Percentiles rank a stretch among this genome's conserved stretches.
These are phyloP conservation scores for Cheilosia vulpina DNA, from an alignment of 2,888 invertebrate genomes.

Conservation along the genomic window DNA sequence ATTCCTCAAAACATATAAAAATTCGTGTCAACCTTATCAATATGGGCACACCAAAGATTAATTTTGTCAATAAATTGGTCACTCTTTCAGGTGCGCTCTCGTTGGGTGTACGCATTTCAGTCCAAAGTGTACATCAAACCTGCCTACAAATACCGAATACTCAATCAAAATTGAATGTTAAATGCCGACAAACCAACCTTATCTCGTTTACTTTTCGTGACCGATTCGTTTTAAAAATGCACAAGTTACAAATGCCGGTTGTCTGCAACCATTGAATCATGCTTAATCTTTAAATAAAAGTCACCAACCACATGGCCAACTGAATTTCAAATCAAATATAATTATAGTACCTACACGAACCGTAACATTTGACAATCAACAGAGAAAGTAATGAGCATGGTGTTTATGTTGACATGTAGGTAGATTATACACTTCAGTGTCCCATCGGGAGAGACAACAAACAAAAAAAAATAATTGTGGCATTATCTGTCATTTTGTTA, in stretches of 20 bases:
- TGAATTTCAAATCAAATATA: constrained; percentile 43
- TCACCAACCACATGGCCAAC: constrained; percentile 19
- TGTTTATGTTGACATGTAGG: neutral
- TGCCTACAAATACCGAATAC: neutral
- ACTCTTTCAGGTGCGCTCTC: neutral
- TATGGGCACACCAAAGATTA: too few relatives aligned
- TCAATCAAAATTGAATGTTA: neutral
- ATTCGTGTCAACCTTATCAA: neutral
- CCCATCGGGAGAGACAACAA: neutral
- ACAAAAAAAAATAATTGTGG: constrained; percentile 3
- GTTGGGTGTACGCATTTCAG: neutral
- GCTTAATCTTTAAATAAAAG: neutral
- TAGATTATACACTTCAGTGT: neutral
- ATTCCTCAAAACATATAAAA: neutral
- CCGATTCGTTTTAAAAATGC: neutral
- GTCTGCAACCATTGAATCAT: neutral
- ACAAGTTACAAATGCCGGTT: neutral
- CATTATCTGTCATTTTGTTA: constrained; percentile 19
- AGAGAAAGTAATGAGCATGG: neutral
- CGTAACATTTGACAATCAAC: constrained; percentile 29
- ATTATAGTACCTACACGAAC: constrained; percentile 29
- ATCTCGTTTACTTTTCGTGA: constrained; percentile 54
- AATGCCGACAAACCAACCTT: neutral
- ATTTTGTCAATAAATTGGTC: too few relatives aligned
- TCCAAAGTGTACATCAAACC: neutral